phyloP scores from a whole-genome alignment of 2,797 vertebrate genomes.

The Erithacus rubecula region DNA sequence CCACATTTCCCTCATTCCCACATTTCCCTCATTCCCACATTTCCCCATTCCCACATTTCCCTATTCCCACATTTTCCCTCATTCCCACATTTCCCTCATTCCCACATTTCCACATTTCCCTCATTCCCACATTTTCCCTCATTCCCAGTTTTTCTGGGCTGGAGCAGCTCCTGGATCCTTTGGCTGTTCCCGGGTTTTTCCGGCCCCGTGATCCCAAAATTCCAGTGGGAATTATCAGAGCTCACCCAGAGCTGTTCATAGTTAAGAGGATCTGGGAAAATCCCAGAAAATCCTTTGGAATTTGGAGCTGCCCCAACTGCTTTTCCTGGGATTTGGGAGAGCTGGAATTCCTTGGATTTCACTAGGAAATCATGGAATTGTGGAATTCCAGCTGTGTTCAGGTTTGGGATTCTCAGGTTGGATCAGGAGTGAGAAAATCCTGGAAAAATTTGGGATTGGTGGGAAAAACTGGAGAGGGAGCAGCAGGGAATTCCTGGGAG shows the following conservation, averaged over 20 bases:
- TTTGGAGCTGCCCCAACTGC: neutral
- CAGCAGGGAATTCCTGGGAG: neutral
- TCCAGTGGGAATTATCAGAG: neutral
- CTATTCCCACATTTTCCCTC: too few species aligned
- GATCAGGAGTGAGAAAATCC: neutral
- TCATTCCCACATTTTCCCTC: too few species aligned
- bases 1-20: too few species aligned
- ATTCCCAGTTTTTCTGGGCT: neutral
- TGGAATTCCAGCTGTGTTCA: neutral
- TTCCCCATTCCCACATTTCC: too few species aligned
- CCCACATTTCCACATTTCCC: too few species aligned
- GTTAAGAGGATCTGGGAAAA: neutral
- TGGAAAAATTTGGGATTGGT: neutral
- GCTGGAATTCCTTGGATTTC: neutral
- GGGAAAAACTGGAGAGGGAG: neutral
- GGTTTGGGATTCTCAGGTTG: neutral
- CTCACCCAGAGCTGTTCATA: rapidly evolving
- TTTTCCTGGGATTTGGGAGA: too few species aligned
- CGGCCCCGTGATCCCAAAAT: neutral
- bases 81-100: too few species aligned
- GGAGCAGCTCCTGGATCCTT: neutral
- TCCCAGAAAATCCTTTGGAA: neutral
- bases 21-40: too few species aligned
- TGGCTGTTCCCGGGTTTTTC: rapidly evolving
- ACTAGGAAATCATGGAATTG: neutral